Evolutionary conservation across 2,888 invertebrate genomes (phyloP), one percentile per base, ranked within the genome.

Genomic region (Papilio elwesi): DNA sequence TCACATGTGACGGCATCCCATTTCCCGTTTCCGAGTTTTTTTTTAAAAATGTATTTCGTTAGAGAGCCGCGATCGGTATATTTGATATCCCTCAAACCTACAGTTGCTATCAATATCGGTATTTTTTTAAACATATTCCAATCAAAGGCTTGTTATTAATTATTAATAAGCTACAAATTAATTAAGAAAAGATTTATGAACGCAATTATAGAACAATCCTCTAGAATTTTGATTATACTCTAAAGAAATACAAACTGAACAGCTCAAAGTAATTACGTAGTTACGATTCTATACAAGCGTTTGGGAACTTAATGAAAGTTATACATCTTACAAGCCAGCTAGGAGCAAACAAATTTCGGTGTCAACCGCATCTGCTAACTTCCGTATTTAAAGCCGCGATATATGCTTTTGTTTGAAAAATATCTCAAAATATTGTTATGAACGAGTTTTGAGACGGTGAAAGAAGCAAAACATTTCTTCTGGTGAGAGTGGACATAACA

Each of bases 311-410:
- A 72, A 72, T 72, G 48, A 67, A 67, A 62, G 62, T 67, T 53
- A 71, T 71, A 15, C 52, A 15, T 71, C 67, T 67, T 52, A 53
- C 38, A 15, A 38, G 36, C 13, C 47, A 26, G 11, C 48, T 62
- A 26, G 51, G 38, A 53, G 47, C 16, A 68, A 72, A 68, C 53
- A 63, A 72, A 72, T 72, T 67, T 63, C 36, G 47, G 12, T 55
- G 68, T 72, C 71, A 72, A 68, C 68, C 71, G 68, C 71, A 72
- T 53, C 67, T 67, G 52, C 43, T 52, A 51, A 51, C 49, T 16
- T 66, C 67, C n/a, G 53, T 16, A 16, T 47, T 49, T 16, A 71
- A 67, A 43, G 48, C 57, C 7, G 47, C 66, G 52, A 59, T 55
- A 43, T 43, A 59, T 43, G n/a, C 13, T 4, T 38, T 38, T 36